Evolutionary conservation across 1,140 invertebrate species (phyloP).

Genomic region (Aphelinus atriplicis): DNA sequence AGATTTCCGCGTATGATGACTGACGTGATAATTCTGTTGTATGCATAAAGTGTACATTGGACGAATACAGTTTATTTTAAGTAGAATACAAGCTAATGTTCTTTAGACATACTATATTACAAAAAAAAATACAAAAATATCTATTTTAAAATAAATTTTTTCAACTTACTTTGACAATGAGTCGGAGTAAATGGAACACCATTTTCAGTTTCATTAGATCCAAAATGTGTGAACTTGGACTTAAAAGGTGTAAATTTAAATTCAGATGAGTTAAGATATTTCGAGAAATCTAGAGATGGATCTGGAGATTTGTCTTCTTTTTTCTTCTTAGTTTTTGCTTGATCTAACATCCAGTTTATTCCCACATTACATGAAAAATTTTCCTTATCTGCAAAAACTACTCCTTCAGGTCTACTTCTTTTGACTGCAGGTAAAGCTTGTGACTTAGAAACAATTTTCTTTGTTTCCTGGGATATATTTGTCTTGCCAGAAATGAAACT

Average conservation of each 20-base stretch:
- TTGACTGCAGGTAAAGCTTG: constrained; percentile 27
- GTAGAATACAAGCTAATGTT: no score
- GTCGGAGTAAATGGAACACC: background rate
- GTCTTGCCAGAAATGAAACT: background rate
- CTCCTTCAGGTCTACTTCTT: constrained; percentile 32
- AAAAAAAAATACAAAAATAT: no score
- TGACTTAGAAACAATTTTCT: constrained; percentile 6
- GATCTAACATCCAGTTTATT: constrained; percentile 36
- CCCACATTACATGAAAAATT: constrained; percentile 40
- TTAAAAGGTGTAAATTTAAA: constrained; percentile 44
- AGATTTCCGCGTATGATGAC: no score
- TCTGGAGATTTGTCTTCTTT: constrained; percentile 17
- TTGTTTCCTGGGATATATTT: constrained; percentile 16
- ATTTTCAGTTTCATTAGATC: constrained; percentile 1
- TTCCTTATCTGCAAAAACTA: constrained; percentile 44
- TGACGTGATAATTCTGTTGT: no score
- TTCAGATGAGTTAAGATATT: constrained; percentile 37
- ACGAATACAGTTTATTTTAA: no score
- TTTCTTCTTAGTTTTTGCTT: constrained; percentile 40
- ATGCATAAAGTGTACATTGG: no score
- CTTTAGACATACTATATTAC: no score
- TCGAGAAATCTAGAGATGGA: constrained; percentile 33
- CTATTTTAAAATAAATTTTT: no score
- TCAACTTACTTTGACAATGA: constrained; percentile 8
- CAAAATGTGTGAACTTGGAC: constrained; percentile 22